Evolutionary conservation across 2,797 vertebrate genomes (phyloP), one percentile per base, ranked within the genome.

Genomic region (Syngnathus rostellatus): DNA sequence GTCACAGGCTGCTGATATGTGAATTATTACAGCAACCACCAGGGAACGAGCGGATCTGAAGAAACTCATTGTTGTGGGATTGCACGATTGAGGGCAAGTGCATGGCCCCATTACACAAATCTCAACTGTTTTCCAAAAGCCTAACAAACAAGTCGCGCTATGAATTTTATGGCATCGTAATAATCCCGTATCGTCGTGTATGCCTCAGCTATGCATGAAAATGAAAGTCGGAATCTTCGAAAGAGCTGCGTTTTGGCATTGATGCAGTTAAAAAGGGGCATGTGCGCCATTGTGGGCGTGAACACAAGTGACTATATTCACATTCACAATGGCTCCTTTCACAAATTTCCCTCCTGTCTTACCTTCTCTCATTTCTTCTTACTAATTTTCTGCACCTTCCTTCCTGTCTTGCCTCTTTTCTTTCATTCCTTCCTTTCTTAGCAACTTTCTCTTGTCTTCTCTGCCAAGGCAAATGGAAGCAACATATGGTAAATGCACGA

Each of bases 131-230:
- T 57, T 16, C 11, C 51, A 53, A 41, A 21, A 62, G 6, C 8
- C 25, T 41, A 12, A 61, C 38, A 19, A 21, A 40, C 58, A 40
- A n/a, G 23, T 14, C 12, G 19, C 19, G 6, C 3, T 39, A 40
- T n/a, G 5, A 60, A 40, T 60, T 59, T 38, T 17, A 25, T 23
- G 21, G 21, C 53, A 38, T 17, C 6, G 25, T 3, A 17, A 57
- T 6, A 7, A 57, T 37, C 25, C 14, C 37, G 55, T 16, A 57
- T 5, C 8, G 14, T 31, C 3, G 31, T 31, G 31, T 4, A 31
- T 31, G 31, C 53, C 67, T 74, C 53, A 12, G 69, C 65, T 46
- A 81, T 89, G 74, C 81, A 89, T 90, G 84, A 90, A 31, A 31
- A 31, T 2, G 2, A 31, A 2, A 31, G 3, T 3, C 31, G 31